Percentiles rank a stretch among this genome's conserved stretches.
phyloP scores from a whole-genome alignment of 2,797 vertebrate genomes.

The Premnoplex brunnescens region DNA sequence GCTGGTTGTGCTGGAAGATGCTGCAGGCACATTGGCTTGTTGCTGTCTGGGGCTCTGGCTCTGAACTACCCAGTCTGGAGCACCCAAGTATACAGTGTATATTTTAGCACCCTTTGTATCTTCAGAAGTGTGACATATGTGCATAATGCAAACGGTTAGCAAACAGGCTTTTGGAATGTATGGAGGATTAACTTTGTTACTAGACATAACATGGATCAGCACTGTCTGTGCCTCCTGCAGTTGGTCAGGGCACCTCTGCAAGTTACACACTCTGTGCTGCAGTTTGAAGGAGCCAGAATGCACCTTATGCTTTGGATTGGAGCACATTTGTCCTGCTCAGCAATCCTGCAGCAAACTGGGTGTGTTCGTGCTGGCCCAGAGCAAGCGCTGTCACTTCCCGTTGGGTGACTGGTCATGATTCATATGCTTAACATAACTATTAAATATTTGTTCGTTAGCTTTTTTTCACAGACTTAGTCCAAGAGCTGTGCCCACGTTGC shows the following conservation, averaged over 20 bases:
- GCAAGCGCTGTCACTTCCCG: rapidly evolving
- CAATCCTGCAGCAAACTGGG: background rate
- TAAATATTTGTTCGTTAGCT: background rate
- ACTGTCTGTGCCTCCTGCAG: background rate
- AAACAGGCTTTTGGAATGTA: background rate
- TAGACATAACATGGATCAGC: background rate
- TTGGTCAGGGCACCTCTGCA: background rate
- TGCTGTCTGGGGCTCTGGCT: background rate
- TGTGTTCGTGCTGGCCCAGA: background rate
- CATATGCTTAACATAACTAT: background rate
- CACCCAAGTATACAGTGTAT: background rate
- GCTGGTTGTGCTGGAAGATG: background rate
- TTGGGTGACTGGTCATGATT: background rate
- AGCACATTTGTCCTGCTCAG: background rate
- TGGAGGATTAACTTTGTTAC: background rate
- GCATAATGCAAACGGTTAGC: background rate
- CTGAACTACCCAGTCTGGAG: background rate
- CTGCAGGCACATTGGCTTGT: rapidly evolving
- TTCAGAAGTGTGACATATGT: rapidly evolving
- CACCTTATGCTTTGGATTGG: background rate
- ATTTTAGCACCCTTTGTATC: background rate
- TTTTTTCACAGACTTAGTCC: background rate
- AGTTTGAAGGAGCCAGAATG: background rate
- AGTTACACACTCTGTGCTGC: rapidly evolving
- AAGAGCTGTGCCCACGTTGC: background rate